Base-by-base conservation (phyloP, 1,140 invertebrate species). In the Drosophila takahashii region DNA sequence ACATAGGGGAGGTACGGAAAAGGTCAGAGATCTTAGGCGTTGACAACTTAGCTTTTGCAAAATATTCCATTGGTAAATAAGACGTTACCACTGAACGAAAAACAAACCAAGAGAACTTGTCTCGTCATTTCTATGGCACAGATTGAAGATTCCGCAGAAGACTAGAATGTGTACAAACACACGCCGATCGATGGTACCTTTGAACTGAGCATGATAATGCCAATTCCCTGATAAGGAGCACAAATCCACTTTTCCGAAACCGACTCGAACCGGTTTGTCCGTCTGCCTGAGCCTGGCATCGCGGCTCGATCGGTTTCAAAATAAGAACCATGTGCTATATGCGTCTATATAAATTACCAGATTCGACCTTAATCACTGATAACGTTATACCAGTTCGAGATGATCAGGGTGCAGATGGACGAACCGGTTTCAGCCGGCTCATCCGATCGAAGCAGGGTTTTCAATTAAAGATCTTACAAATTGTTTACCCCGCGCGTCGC, bases 281-380 rank as follows among this genome's bases (percentile, higher is more conserved):
- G 48, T 50, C 61, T 66, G 61, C 60, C 61, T 65, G 41, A 66
- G 64, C 71, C 69, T 47, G 42, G 48, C 61, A 39, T 32, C 65
- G 37, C 41, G 51, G 50, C 47, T 75, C 50, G 65, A 47, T 72
- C 70, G 32, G 52, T 56, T 47, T 36, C 52, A 58, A 78, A 74
- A 81, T 57, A 56, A 69, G 53, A 87, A 81, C 83, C 78, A 87
- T 86, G 76, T 57, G 72, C 73, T 81, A 86, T 81, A 79, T 79
- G 59, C 58, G 65, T 11, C 22, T 65, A 66, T 62, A 67, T 60
- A 77, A 77, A 77, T 75, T 76, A 79, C 66, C 75, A 83, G 70
- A 58, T 62, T 69, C 76, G 83, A 87, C 83, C 83, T 87, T 87
- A 87, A 79, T 79, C 57, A 37, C 58, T 81, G 83, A 89, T 87